Percentiles rank a stretch among this genome's conserved stretches.
Evolutionary conservation across 2,888 invertebrate species (phyloP).

Genomic region (Scotopteryx bipunctaria): DNA sequence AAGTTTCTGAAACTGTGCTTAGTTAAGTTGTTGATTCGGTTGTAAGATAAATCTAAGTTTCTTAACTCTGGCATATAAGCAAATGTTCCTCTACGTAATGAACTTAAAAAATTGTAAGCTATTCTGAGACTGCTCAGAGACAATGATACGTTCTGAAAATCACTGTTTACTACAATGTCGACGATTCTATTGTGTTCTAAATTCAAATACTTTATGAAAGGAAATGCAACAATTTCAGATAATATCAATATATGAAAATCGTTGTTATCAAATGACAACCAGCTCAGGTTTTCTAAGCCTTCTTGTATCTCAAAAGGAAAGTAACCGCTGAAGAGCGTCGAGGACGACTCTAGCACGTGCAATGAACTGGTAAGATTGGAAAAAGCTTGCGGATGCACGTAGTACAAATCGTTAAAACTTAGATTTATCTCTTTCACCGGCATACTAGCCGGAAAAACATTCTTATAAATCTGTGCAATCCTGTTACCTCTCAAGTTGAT

Average conservation of each 20-base stretch:
- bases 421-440: constrained; percentile 94
- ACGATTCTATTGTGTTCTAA: constrained; percentile 93
- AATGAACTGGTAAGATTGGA: constrained; percentile 89
- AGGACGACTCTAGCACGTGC: constrained; percentile 93
- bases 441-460: constrained; percentile 88
- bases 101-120: constrained; percentile 90
- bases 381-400: constrained; percentile 92
- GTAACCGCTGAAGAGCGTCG: constrained; percentile 91
- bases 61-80: constrained; percentile 88
- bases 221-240: constrained; percentile 87
- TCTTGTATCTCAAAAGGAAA: constrained; percentile 90
- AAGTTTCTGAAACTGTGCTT: constrained; percentile 90
- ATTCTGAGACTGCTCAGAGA: constrained; percentile 90
- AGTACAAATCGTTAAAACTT: constrained; percentile 94
- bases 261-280: constrained; percentile 94
- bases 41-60: constrained; percentile 90
- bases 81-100: constrained; percentile 88
- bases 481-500: constrained; percentile 93
- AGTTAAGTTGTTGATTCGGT: constrained; percentile 88
- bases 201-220: constrained; percentile 90
- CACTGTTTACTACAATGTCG: constrained; percentile 86
- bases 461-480: constrained; percentile 88
- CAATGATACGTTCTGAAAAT: constrained; percentile 87
- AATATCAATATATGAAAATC: constrained; percentile 89
- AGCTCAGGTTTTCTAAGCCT: constrained; percentile 88